Conservation (phyloP, 2,888 invertebrate species). For the Fragum whitleyi region DNA sequence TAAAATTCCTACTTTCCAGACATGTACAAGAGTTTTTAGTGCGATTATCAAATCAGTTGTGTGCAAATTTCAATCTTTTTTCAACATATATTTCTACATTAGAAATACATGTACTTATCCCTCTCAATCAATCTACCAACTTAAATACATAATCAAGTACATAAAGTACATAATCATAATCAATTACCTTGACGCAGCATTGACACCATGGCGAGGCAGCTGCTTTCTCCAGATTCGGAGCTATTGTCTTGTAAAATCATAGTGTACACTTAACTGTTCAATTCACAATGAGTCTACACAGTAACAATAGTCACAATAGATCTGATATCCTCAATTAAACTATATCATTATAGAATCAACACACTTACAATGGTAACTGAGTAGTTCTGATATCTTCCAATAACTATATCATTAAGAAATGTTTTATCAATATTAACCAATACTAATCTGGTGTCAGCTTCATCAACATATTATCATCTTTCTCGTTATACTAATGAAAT, state of each 20-base stretch:
- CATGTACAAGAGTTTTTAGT: too few relatives aligned
- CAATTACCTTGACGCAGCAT: constrained; percentile 67
- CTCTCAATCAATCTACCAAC: too few relatives aligned
- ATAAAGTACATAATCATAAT: too few relatives aligned
- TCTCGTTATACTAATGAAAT: not conserved
- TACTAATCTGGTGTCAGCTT: constrained; percentile 15
- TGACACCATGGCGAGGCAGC: constrained; percentile 47
- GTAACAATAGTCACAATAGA: not conserved
- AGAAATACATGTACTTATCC: too few relatives aligned
- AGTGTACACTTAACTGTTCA: constrained; percentile 15
- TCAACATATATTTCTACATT: too few relatives aligned
- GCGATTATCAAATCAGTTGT: too few relatives aligned
- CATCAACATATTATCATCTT: constrained; percentile 19
- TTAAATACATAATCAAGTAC: not conserved
- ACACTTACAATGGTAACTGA: too few relatives aligned
- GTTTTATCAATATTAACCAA: not conserved
- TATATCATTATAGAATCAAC: too few relatives aligned
- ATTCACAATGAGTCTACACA: not conserved
- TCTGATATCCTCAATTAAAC: too few relatives aligned
- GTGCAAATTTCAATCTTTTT: too few relatives aligned
- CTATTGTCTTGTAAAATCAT: constrained; percentile 64
- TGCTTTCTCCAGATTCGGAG: constrained; percentile 61
- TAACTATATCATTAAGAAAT: not conserved
- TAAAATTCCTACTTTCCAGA: too few relatives aligned
- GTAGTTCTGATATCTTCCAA: not conserved